These are phyloP conservation scores for Zele albiditarsus DNA, from an alignment of 2,888 invertebrate genomes.

Conservation along the genomic window DNA sequence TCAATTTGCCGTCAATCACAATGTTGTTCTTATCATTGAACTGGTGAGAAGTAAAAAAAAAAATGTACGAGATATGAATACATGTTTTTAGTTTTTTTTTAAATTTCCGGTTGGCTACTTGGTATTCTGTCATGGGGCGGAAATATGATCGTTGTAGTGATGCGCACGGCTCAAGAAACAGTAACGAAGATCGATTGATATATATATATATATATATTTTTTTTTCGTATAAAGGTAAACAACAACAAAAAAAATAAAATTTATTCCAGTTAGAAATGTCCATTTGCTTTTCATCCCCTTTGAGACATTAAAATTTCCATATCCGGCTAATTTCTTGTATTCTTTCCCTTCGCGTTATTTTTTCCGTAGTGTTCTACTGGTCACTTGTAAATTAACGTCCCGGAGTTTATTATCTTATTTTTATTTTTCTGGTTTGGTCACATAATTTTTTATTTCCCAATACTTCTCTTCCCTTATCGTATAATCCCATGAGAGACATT, in stretches of 20 bases:
- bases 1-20: not conserved
- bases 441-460: not conserved
- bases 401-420: not conserved
- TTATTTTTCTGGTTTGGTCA: not conserved
- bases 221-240: not conserved
- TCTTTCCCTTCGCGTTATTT: not conserved
- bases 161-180: not conserved
- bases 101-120: not conserved
- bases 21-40: too few species aligned
- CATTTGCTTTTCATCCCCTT: not conserved
- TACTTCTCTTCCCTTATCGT: not conserved
- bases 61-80: too few species aligned
- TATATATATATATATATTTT: not conserved
- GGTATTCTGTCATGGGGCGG: not conserved
- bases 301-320: slow-evolving; percentile 10
- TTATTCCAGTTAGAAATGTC: not conserved
- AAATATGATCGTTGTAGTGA: not conserved
- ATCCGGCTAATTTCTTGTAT: not conserved
- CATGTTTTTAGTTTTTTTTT: not conserved
- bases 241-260: not conserved
- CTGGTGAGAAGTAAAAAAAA: too few species aligned
- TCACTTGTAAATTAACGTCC: not conserved
- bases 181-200: not conserved
- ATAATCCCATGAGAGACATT: not conserved
- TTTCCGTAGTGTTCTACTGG: not conserved